Conservation (phyloP, 92 coral and sea anemone species). For the Nematostella vectensis region DNA sequence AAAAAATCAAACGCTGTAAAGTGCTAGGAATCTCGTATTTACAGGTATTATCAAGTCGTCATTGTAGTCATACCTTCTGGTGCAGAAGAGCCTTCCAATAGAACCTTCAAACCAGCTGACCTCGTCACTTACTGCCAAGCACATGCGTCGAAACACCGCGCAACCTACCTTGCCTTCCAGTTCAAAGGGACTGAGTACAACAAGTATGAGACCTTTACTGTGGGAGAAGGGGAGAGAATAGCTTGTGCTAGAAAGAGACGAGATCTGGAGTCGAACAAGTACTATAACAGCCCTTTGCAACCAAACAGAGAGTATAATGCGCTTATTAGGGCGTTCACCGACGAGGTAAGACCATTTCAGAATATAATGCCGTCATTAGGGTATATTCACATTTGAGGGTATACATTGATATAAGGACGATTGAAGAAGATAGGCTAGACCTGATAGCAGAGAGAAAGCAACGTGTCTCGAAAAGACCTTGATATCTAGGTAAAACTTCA, state of each 20-base stretch:
- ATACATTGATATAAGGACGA: too few relatives aligned
- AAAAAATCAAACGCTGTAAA: too few relatives aligned
- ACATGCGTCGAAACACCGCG: constrained; percentile 10
- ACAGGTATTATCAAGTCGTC: background rate
- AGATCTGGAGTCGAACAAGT: background rate
- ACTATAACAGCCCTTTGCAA: constrained; percentile 35
- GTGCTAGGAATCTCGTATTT: too few relatives aligned
- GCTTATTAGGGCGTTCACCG: constrained; percentile 41
- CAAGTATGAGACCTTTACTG: constrained; percentile 20
- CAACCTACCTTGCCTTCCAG: constrained; percentile 45
- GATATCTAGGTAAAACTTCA: too few relatives aligned
- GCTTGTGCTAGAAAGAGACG: constrained; percentile 4
- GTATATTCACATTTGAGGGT: too few relatives aligned
- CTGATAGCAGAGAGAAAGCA: too few relatives aligned
- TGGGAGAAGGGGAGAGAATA: constrained; percentile 30
- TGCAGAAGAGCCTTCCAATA: background rate
- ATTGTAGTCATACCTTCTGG: background rate
- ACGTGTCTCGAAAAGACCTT: too few relatives aligned
- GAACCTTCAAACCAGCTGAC: constrained; percentile 1
- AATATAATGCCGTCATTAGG: too few relatives aligned
- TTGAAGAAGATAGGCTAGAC: too few relatives aligned
- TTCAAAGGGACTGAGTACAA: constrained; percentile 31
- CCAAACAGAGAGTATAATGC: constrained; percentile 32
- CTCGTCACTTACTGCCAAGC: constrained; percentile 30
- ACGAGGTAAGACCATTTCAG: constrained; percentile 30